Evolutionary conservation across 2,797 vertebrate species (phyloP), one percentile per base, ranked within the genome.

Genomic region (Buceros bicornis): DNA sequence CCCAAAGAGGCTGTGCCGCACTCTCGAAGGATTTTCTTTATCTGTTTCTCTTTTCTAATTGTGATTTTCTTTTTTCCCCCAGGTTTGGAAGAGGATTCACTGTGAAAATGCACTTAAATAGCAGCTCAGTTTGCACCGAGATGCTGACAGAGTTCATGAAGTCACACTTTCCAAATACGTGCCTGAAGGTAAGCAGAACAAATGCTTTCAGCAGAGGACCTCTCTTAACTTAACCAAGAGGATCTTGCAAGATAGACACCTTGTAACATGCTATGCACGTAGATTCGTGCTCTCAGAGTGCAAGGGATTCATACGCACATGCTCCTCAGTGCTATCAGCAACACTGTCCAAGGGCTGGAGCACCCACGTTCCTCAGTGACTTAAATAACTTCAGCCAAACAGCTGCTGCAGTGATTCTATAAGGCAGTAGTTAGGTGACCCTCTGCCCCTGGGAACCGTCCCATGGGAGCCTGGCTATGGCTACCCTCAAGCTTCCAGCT

Each of bases 81-180:
- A 99, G 99, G 97, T 99, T 99, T 93, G 99, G 99, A 97, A 99
- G 98, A 69, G 99, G 99, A 83, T 99, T 99, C 98, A 99, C 99
- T 28, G 99, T 99, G 97, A 99, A 99, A 97, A 99, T 99, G 99
- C 99, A 99, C 96, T 98, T 99, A 98, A 98, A 98, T 22, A 97
- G 97, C 93, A 98, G 97, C 88, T 97, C 97, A 66, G 98, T 97
- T 79, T 98, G 98, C 83, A 98, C 98, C 43, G 98, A 99, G 69
- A 95, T 71, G 37, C 98, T 99, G 97, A 99, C 99, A 29, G 93
- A 93, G 65, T 99, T 99, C 98, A 99, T 99, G 99, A 98, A 99
- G 96, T 89, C 96, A 64, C 98, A 98, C 91, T 99, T 99, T 90
- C 99, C 99, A 92, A 98, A 98, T 89, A 99, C 99, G 20, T 99